A percentile compares a stretch with the other conserved stretches of the same genome.
phyloP scores from a whole-genome alignment of 2,888 invertebrate species.

The Chirona hameri region DNA sequence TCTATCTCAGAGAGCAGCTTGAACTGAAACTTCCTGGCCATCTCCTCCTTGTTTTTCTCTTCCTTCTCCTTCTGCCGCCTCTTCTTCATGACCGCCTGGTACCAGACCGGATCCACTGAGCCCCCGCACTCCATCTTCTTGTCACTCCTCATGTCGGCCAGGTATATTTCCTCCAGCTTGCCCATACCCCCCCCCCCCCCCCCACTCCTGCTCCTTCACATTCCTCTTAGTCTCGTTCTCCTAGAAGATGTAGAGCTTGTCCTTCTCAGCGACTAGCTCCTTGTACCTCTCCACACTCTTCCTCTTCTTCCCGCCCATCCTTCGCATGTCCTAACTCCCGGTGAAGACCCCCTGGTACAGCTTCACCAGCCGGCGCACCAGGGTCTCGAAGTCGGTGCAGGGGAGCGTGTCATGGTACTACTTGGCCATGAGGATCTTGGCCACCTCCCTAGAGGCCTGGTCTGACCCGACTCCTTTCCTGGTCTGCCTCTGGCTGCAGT shows the following conservation, averaged over 20 bases:
- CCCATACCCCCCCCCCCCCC: not conserved
- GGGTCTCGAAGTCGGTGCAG: no score
- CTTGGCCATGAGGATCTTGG: no score
- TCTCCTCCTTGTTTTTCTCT: not conserved
- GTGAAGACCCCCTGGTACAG: not conserved
- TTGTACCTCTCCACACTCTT: not conserved
- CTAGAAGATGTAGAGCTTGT: no score
- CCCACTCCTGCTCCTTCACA: not conserved
- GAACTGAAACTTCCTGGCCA: not conserved
- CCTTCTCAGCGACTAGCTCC: no score
- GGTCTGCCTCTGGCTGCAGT: no score
- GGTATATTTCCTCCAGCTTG: not conserved
- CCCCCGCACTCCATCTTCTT: not conserved
- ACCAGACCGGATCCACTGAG: not conserved
- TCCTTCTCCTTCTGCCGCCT: not conserved
- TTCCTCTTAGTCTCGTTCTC: no score
- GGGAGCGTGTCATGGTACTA: no score
- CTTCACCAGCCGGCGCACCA: no score
- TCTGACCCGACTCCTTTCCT: no score
- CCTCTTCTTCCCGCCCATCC: not conserved
- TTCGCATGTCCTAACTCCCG: not conserved
- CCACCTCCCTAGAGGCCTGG: no score
- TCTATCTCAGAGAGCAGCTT: not conserved
- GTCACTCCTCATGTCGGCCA: conserved; percentile 1
- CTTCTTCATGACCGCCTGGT: not conserved